phyloP scores from a whole-genome alignment of 2,888 invertebrate genomes.

The Tortricodes alternella region DNA sequence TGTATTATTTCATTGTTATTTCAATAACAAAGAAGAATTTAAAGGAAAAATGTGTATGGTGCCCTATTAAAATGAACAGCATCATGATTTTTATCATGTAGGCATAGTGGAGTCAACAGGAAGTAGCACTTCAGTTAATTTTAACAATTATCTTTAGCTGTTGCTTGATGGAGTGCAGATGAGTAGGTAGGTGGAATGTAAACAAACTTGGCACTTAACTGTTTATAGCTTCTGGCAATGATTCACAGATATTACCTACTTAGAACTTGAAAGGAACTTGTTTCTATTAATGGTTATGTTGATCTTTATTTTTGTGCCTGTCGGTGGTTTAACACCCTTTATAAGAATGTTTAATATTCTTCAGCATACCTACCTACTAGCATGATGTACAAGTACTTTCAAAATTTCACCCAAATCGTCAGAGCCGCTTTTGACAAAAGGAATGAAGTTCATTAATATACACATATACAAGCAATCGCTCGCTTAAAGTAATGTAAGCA shows the following conservation, averaged over 20 bases:
- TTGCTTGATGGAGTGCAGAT: constrained; percentile 23
- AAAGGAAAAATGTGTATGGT: no score
- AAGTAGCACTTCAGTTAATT: constrained; percentile 12
- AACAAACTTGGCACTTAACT: constrained; percentile 2
- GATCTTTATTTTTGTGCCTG: not conserved
- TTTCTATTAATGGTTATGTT: not conserved
- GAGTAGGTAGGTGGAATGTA: constrained; percentile 6
- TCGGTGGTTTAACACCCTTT: no score
- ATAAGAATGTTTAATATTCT: no score
- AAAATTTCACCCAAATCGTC: no score
- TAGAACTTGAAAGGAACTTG: not conserved
- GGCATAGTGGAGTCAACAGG: constrained; percentile 5
- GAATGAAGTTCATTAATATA: no score
- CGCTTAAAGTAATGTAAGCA: no score
- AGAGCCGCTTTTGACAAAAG: no score
- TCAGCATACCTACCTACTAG: no score
- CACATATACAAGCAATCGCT: no score
- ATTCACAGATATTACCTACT: constrained; percentile 1
- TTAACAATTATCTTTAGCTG: constrained; percentile 14
- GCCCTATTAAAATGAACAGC: no score
- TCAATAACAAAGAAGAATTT: not conserved
- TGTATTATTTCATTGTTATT: not conserved
- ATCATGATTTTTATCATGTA: not conserved
- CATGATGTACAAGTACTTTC: no score
- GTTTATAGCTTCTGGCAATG: not conserved